Conservation (phyloP, 2,113 vertebrate genomes). For the Erythrolamprus reginae region DNA sequence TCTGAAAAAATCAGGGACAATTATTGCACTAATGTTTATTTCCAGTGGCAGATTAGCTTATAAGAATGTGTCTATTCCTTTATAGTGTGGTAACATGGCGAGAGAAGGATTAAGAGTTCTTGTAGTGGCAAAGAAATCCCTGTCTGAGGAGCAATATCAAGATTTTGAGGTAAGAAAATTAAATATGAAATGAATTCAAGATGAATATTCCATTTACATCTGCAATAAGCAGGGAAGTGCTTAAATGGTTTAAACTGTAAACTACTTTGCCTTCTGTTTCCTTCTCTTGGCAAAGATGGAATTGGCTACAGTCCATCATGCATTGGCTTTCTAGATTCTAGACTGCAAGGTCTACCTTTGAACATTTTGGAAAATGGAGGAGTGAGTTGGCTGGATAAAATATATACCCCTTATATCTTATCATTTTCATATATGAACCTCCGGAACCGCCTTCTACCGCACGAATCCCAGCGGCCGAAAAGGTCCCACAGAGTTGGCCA, state of each 20-base stretch:
- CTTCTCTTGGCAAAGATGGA: not conserved
- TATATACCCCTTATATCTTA: not conserved
- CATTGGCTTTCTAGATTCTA: not conserved
- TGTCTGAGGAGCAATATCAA: slow-evolving; percentile 95
- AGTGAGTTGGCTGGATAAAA: not conserved
- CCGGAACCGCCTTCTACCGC: too few species aligned
- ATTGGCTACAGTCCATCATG: not conserved
- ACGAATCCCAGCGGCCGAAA: too few species aligned
- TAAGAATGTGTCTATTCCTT: slow-evolving; percentile 32
- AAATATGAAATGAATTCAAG: not conserved
- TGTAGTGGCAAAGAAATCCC: slow-evolving; percentile 92
- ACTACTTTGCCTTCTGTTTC: not conserved
- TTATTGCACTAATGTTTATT: slow-evolving; percentile 33
- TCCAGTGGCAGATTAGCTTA: not conserved
- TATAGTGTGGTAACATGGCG: slow-evolving; percentile 96
- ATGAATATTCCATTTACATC: not conserved
- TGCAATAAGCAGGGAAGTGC: not conserved
- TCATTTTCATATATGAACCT: too few species aligned
- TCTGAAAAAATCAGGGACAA: not conserved
- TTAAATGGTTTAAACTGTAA: not conserved
- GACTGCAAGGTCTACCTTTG: not conserved
- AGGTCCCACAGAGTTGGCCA: too few species aligned
- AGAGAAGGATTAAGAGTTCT: slow-evolving; percentile 92
- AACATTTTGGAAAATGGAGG: not conserved
- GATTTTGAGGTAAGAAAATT: slow-evolving; percentile 85